Evolutionary conservation across 2,888 invertebrate genomes (phyloP).

Genomic region (Steromphala cineraria): DNA sequence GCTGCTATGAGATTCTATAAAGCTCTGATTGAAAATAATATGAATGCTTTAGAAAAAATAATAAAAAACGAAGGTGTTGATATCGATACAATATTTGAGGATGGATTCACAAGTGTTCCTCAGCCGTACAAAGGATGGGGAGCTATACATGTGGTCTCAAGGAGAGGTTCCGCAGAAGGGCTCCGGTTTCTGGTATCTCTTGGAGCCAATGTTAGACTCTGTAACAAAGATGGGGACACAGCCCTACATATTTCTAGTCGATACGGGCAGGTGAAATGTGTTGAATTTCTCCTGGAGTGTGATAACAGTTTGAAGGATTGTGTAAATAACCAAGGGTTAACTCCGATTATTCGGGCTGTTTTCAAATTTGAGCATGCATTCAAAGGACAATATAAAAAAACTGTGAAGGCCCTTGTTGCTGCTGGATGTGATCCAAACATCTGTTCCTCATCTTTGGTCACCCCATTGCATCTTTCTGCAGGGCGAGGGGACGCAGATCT

Average conservation of each 20-base stretch:
- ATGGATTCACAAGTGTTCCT: constrained; percentile 42
- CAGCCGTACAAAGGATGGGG: constrained; percentile 50
- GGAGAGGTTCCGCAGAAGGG: constrained; percentile 39
- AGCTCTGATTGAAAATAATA: constrained; percentile 48
- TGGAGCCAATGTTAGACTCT: constrained; percentile 50
- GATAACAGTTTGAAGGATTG: constrained; percentile 46
- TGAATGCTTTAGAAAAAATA: constrained; percentile 38
- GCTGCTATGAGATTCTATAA: constrained; percentile 44
- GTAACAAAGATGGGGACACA: constrained; percentile 55
- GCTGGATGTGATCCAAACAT: constrained; percentile 60
- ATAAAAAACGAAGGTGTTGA: constrained; percentile 39
- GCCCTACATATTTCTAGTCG: constrained; percentile 61
- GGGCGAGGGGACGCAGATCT: constrained; percentile 57
- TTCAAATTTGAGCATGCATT: constrained; percentile 54
- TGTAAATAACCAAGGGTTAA: constrained; percentile 60
- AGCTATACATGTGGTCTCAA: constrained; percentile 52
- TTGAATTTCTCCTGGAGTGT: constrained; percentile 48
- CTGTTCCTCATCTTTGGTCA: constrained; percentile 52
- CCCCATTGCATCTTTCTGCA: constrained; percentile 66
- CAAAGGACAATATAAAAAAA: constrained; percentile 49
- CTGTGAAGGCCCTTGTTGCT: constrained; percentile 50
- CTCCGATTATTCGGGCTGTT: constrained; percentile 59
- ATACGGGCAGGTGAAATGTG: constrained; percentile 55
- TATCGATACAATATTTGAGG: constrained; percentile 54
- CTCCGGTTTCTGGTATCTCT: constrained; percentile 49